Conservation (phyloP, 2,888 invertebrate species). For the Clunio marinus region DNA sequence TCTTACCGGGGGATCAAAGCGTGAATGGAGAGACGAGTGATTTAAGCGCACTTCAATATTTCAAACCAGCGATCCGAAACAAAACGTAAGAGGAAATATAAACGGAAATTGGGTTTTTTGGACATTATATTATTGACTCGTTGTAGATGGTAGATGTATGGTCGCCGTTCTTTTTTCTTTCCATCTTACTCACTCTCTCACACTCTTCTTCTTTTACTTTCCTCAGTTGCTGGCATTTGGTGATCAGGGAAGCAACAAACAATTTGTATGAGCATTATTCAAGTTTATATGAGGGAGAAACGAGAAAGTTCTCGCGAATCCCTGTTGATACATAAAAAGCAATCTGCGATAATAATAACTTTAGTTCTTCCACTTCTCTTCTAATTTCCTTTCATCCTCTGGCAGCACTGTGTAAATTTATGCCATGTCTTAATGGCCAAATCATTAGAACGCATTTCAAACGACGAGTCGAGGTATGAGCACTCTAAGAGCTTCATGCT, state of each 20-base stretch:
- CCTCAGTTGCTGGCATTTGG: background rate
- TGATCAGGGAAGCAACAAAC: background rate
- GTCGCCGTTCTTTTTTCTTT: background rate
- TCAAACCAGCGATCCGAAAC: conserved; percentile 27
- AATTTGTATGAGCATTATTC: too few relatives aligned
- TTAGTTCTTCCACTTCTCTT: conserved; percentile 4
- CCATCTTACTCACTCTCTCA: background rate
- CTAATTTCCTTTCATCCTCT: background rate
- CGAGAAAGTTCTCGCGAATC: conserved; percentile 5
- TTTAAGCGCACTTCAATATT: conserved; percentile 24
- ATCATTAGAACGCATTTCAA: conserved; percentile 20
- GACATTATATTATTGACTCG: conserved; percentile 23
- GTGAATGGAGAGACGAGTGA: conserved; percentile 4
- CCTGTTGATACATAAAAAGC: conserved; percentile 19
- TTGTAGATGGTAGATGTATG: conserved; percentile 16
- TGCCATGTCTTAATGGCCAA: conserved; percentile 1
- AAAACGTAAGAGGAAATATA: conserved; percentile 25
- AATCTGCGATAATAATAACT: conserved; percentile 29
- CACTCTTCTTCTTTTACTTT: background rate
- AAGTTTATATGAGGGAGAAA: too few relatives aligned
- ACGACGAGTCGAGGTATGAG: too few relatives aligned
- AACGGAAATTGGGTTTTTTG: conserved; percentile 34
- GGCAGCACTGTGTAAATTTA: conserved; percentile 1
- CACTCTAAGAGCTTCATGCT: background rate
- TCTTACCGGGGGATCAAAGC: background rate